Conservation (phyloP, 2,797 vertebrate species). For the Neosalanx taihuensis region DNA sequence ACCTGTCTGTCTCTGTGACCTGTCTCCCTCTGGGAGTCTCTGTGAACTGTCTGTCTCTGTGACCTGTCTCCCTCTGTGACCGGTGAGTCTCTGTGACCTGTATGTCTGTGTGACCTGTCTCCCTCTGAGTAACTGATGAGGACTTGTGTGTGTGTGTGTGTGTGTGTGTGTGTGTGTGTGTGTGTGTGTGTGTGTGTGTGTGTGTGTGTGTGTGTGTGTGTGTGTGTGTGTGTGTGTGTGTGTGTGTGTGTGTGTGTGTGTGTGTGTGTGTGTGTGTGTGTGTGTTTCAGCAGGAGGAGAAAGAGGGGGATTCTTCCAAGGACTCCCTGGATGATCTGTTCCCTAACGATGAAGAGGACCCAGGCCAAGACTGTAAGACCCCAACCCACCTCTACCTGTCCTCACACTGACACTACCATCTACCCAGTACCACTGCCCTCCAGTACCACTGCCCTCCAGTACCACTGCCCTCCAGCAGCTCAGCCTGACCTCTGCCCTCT, state of each 20-base stretch:
- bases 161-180: neutral
- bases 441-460: constrained; percentile 53
- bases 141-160: constrained; percentile 15
- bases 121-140: neutral
- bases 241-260: neutral
- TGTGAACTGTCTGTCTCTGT: constrained; percentile 15
- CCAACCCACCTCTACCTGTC: neutral
- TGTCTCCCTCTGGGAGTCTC: too few species aligned
- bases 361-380: constrained; percentile 85
- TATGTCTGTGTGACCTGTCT: constrained; percentile 1
- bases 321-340: constrained; percentile 96
- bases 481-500: constrained; percentile 20
- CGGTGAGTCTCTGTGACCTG: too few species aligned
- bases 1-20: neutral
- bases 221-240: neutral
- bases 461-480: neutral
- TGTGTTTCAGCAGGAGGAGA: constrained; percentile 83
- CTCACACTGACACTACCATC: neutral
- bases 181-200: neutral
- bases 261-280: neutral
- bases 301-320: constrained; percentile 86
- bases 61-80: constrained; percentile 80
- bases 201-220: neutral
- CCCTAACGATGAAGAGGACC: constrained; percentile 95
- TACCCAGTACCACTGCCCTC: constrained; percentile 3